Conservation (phyloP, 2,797 vertebrate species). For the Euphonia xanthogaster region DNA sequence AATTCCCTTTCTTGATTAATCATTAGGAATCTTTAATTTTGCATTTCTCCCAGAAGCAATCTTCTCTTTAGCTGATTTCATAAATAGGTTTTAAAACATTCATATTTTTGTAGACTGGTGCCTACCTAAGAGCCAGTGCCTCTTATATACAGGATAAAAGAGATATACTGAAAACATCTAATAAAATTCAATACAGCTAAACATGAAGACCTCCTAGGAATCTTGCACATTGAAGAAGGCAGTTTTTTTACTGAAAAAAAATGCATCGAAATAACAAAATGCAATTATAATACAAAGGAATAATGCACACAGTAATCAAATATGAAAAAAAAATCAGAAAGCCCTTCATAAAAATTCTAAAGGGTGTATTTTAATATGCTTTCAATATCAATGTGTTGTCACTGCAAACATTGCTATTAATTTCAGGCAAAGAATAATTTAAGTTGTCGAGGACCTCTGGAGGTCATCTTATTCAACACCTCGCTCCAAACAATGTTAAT, state of each 20-base stretch:
- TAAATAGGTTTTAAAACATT: neutral
- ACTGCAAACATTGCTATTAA: neutral
- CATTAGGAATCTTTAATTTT: neutral
- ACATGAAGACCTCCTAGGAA: neutral
- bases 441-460: neutral
- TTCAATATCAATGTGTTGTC: neutral
- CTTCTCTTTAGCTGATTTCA: neutral
- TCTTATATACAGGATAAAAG: neutral
- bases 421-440: neutral
- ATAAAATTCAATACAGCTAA: neutral
- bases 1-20: neutral
- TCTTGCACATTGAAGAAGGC: neutral
- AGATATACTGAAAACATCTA: neutral
- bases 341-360: neutral
- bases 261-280: neutral
- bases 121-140: neutral
- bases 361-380: neutral
- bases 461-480: neutral
- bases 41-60: neutral
- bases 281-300: neutral
- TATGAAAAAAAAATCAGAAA: neutral
- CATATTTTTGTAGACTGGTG: neutral
- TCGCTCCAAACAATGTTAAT: neutral
- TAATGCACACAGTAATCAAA: neutral
- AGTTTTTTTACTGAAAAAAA: neutral